Evolutionary conservation across 2,797 vertebrate genomes (phyloP).

Genomic region (Hemitrygon akajei): DNA sequence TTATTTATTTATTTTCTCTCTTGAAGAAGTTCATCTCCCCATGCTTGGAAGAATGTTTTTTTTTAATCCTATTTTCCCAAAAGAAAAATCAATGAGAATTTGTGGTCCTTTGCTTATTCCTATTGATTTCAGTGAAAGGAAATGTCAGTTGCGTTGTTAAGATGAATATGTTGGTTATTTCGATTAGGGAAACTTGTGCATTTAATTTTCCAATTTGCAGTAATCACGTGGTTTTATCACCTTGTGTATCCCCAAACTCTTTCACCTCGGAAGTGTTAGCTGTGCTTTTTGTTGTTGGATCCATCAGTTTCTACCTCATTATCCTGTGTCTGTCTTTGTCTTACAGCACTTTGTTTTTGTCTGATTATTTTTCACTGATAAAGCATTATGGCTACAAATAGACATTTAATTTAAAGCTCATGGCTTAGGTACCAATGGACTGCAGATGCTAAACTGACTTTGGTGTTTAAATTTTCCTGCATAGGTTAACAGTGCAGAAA

Average conservation of each 20-base stretch:
- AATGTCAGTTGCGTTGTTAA: neutral
- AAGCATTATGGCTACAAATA: neutral
- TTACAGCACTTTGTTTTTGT: neutral
- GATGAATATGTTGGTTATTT: neutral
- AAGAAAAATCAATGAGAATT: neutral
- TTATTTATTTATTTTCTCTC: neutral
- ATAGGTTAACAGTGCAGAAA: neutral
- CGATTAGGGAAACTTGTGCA: neutral
- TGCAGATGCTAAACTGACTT: neutral
- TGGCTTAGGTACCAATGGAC: neutral
- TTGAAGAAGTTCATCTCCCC: neutral
- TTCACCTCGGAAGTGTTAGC: neutral
- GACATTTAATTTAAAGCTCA: neutral
- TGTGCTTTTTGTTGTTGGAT: neutral
- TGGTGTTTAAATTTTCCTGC: too few species aligned
- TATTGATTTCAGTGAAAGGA: neutral
- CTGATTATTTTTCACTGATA: neutral
- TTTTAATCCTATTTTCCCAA: neutral
- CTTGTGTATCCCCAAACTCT: neutral
- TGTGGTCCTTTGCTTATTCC: neutral
- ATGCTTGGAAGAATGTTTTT: neutral
- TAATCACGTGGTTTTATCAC: neutral
- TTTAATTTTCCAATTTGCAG: neutral
- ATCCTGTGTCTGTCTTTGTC: neutral
- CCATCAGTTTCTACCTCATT: neutral